Percentiles rank a stretch among this genome's conserved stretches.
Conservation (phyloP, 2,888 invertebrate genomes). For the Gymnoscelis rufifasciata region DNA sequence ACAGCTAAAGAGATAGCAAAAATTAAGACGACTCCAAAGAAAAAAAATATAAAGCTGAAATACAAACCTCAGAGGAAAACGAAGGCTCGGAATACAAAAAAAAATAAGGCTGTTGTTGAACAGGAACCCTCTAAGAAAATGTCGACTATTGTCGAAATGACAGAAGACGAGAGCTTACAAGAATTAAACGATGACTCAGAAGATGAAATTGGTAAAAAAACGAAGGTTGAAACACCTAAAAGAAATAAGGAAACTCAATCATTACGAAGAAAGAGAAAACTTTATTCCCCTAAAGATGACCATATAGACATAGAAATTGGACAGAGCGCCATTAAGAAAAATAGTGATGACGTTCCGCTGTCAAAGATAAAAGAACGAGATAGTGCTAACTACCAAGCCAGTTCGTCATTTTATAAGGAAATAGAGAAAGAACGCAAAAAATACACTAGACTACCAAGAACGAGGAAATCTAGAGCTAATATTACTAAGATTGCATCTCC, state of each 20-base stretch:
- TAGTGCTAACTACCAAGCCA: slow-evolving; percentile 28
- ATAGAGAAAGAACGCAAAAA: slow-evolving; percentile 50
- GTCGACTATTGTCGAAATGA: slow-evolving; percentile 44
- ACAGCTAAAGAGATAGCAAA: slow-evolving; percentile 18
- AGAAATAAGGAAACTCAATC: slow-evolving; percentile 5
- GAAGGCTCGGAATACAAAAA: slow-evolving; percentile 21
- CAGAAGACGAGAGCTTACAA: slow-evolving; percentile 25
- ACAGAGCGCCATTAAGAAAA: slow-evolving; percentile 14
- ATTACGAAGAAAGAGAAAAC: slow-evolving; percentile 52
- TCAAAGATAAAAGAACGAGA: slow-evolving; percentile 31
- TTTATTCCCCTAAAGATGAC: slow-evolving; percentile 61
- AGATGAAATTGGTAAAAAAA: slow-evolving; percentile 10
- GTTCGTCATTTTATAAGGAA: slow-evolving; percentile 54
- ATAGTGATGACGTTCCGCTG: slow-evolving; percentile 26
- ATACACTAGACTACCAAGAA: slow-evolving; percentile 34
- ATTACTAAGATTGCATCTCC: slow-evolving; percentile 38
- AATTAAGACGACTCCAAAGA: slow-evolving; percentile 18
- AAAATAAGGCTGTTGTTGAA: slow-evolving; percentile 29
- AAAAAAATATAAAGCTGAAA: slow-evolving; percentile 36
- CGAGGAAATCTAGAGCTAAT: slow-evolving; percentile 11
- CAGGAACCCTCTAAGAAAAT: slow-evolving; percentile 32
- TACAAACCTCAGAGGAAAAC: slow-evolving; percentile 29
- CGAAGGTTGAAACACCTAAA: slow-evolving; percentile 6
- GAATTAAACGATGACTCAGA: slow-evolving; percentile 8
- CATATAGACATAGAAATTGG: slow-evolving; percentile 25